phyloP scores from a whole-genome alignment of 2,888 invertebrate genomes.

The Dasysyrphus tricinctus region DNA sequence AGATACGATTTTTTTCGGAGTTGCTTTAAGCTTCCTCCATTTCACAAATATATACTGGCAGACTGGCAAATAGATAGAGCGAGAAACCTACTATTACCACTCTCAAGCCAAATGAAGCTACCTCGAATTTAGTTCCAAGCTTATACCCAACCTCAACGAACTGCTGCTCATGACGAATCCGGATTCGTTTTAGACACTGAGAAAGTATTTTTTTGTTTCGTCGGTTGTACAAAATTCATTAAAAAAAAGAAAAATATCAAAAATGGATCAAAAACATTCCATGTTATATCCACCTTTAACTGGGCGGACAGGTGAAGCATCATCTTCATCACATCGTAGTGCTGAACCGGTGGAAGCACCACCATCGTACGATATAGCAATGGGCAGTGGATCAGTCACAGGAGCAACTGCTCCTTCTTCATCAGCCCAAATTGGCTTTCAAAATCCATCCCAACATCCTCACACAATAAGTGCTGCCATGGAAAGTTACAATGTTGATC shows the following conservation, averaged over 20 bases:
- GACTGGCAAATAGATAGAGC: constrained; percentile 16
- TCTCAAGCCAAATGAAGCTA: constrained; percentile 16
- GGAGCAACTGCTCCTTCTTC: constrained; percentile 29
- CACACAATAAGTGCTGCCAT: constrained; percentile 18
- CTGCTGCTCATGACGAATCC: constrained; percentile 20
- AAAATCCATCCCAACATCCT: constrained; percentile 14
- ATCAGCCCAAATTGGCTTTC: constrained; percentile 24
- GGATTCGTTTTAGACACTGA: constrained; percentile 9
- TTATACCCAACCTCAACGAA: constrained; percentile 33
- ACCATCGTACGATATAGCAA: constrained; percentile 81
- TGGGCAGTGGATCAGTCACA: constrained; percentile 42
- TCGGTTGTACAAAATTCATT: constrained; percentile 10
- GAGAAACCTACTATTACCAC: constrained; percentile 24
- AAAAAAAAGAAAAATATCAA: background rate
- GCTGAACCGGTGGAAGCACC: constrained; percentile 79
- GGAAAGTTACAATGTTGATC: constrained; percentile 53
- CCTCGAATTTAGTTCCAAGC: constrained; percentile 45
- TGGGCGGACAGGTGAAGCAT: constrained; percentile 58
- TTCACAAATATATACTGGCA: constrained; percentile 35
- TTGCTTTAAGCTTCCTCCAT: constrained; percentile 53
- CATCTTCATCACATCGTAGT: constrained; percentile 75
- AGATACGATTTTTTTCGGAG: constrained; percentile 42
- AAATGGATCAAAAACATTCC: constrained; percentile 82
- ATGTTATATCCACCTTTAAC: constrained; percentile 81
- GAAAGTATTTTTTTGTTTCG: background rate